Evolutionary conservation across 2,797 vertebrate species (phyloP), one percentile per base, ranked within the genome.

Genomic region (Furcifer pardalis): DNA sequence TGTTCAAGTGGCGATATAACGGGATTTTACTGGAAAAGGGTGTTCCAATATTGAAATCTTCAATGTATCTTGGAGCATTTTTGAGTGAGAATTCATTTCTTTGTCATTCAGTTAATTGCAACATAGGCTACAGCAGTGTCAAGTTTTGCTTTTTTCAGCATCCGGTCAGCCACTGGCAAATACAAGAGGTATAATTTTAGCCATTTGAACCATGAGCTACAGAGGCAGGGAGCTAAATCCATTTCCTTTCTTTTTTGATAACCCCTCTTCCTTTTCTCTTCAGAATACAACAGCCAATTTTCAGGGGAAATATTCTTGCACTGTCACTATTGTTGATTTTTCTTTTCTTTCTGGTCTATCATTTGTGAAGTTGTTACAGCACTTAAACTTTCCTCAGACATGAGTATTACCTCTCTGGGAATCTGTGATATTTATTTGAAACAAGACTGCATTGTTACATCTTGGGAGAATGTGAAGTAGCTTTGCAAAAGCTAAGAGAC

Each of bases 341-440:
- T 52, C 49, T 52, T 52, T 3, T 52, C 49, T 52, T 52, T 52
- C 8, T 52, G 49, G 49, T 52, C 49, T 52, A 15, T 52, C 49
- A 81, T 63, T 63, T 63, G 62, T 9, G 75, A 77, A 77, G 92
- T 93, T 32, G 0, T 42, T 93, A 84, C 92, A 85, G 90, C 81
- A 40, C 89, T 88, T 62, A 35, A 89, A 76, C 27, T 25, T 89
- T 30, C 56, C 49, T 89, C 86, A 90, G 91, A 80, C 76, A 27
- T 71, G 8, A 89, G 59, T 81, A 75, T 80, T 85, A 79, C 46
- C 40, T 87, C 69, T 92, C 88, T 89, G 17, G 56, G 81, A 77
- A 46, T 8, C 32, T 74, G 21, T 52, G 91, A 63, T 56, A 84
- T 89, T 91, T 21, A 79, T 92, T 90, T 91, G 78, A 85, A 92